Conservation (phyloP, 2,113 vertebrate genomes). For the Chunga burmeisteri region DNA sequence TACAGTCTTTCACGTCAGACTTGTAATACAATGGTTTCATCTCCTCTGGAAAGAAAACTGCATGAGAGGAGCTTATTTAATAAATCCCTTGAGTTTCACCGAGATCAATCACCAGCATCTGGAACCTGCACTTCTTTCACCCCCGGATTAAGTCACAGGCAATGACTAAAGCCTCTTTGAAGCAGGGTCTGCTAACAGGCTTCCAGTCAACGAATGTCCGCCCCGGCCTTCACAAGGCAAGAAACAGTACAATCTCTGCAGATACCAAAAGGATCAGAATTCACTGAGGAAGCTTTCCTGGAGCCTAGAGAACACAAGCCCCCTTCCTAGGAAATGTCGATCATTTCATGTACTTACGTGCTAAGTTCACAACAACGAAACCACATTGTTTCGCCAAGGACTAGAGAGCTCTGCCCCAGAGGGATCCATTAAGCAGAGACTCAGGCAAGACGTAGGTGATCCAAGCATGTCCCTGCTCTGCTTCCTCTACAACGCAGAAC, state of each 20-base stretch:
- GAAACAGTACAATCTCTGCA: background rate
- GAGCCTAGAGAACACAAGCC: background rate
- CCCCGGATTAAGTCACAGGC: background rate
- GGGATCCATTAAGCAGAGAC: background rate
- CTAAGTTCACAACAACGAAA: background rate
- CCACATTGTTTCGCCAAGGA: accelerated
- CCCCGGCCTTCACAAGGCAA: background rate
- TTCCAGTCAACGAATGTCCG: background rate
- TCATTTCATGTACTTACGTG: accelerated
- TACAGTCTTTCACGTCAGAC: background rate
- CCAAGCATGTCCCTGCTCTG: background rate
- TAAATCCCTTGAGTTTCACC: background rate
- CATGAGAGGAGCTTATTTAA: background rate
- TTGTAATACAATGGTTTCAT: background rate
- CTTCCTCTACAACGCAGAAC: background rate
- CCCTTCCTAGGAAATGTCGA: background rate
- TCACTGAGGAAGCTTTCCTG: background rate
- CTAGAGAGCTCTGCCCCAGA: background rate
- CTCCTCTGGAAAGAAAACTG: background rate
- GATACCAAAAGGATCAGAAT: background rate
- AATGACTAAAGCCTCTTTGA: background rate
- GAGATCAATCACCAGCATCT: background rate
- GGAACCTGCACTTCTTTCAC: background rate
- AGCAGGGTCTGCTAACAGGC: background rate
- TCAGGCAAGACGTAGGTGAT: accelerated